Base-by-base conservation (phyloP, 2,797 vertebrate genomes). In the Hirundo rustica region DNA sequence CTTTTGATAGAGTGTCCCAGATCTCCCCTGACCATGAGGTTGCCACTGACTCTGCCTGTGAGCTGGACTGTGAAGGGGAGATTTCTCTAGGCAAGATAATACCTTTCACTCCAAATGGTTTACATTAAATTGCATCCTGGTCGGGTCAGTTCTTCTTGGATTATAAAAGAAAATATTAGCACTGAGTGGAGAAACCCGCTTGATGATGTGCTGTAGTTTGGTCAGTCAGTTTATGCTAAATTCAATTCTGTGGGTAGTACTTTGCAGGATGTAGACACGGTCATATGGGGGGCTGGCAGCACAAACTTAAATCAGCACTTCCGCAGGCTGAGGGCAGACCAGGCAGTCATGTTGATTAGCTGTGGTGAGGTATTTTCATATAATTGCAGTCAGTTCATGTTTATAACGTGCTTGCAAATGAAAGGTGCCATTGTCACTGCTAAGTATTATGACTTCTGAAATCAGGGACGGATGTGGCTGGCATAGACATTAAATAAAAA, bases 21-120 rank as follows among this genome's bases (percentile, higher is more conserved):
- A 97, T 97, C 34, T 98, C 98, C 21, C 98, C 97, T n/a, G 97
- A 98, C 32, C 97, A 97, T 1, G 98, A 98, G 47, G 95, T 97
- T 61, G 98, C 96, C 88, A 98, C 98, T 2, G 98, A 98, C 92
- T 98, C 98, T 8, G 97, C 98, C 51, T 98, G 98, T 96, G 98
- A 99, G 84, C 88, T 98, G 96, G 98, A 98, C 96, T 98, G 98
- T 2, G 98, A 98, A 50, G 98, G 98, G 21, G 98, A 99, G 76
- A 97, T 99, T 94, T 98, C 98, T 0, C 85, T 99, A 27, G 98
- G 98, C 93, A 98, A 98, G 97, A 98, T 98, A 85, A 98, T 97
- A 13, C 98, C 98, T 19, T 98, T 98, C 95, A 98, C 98, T 75
- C 97, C 98, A 25, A 98, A 98, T 76, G 98, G 98, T 94, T 98